Evolutionary conservation across 2,113 vertebrate genomes (phyloP).

Genomic region (Hirundichthys speculiger): DNA sequence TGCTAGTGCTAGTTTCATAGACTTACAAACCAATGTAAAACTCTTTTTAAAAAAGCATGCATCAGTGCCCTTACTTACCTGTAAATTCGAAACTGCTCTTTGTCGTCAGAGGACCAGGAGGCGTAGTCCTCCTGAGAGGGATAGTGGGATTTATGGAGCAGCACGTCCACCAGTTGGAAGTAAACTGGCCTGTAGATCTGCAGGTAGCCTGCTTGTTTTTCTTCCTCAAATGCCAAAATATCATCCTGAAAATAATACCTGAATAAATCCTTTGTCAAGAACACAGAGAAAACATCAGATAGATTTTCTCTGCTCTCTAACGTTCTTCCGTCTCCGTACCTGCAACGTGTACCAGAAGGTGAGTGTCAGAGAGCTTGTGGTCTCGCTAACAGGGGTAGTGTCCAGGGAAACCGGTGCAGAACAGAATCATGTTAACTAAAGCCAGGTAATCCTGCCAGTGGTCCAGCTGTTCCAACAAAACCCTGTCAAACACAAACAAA

Average conservation of each 20-base stretch:
- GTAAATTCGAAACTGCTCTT: constrained; percentile 98
- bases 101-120: constrained; percentile 95
- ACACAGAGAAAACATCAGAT: background rate
- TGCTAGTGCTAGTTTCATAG: too few relatives aligned
- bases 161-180: constrained; percentile 95
- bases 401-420: constrained; percentile 94
- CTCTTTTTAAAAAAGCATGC: too few relatives aligned
- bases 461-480: constrained; percentile 92
- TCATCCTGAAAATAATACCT: constrained; percentile 85
- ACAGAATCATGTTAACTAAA: constrained; percentile 98
- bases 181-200: constrained; percentile 96
- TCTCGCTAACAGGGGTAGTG: constrained; percentile 96
- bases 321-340: constrained; percentile 63
- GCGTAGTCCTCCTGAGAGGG: constrained; percentile 90
- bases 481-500: constrained; percentile 75
- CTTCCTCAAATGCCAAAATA: constrained; percentile 92
- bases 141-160: constrained; percentile 95
- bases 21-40: too few relatives aligned
- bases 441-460: constrained; percentile 96
- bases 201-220: constrained; percentile 92
- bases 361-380: constrained; percentile 95
- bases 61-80: constrained; percentile 78
- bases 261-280: background rate
- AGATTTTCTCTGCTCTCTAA: background rate
- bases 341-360: constrained; percentile 98